Base-by-base conservation (phyloP, 2,888 invertebrate genomes). In the Orgyia antiqua region DNA sequence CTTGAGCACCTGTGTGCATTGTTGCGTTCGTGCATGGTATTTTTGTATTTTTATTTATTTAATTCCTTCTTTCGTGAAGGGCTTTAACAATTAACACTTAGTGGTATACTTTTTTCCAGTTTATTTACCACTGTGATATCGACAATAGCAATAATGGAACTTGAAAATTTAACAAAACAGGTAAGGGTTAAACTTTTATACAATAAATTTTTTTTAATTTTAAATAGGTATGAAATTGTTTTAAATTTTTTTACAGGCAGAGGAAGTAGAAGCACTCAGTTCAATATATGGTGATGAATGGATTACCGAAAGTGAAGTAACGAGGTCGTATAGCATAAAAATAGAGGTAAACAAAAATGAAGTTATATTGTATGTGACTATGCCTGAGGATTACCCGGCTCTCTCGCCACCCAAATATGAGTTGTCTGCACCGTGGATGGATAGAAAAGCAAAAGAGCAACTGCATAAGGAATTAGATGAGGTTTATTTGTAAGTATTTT, bases 281-380 rank as follows among this genome's bases (percentile, higher is more conserved):
- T 89, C 94, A 2, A 94, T 94, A 45, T 94, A 93, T 59, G 90
- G 88, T 2, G 78, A 89, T 11, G 91, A 93, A 45, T 93, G 91
- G 90, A 80, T 78, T 33, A 80, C 80, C 3, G 90, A 92, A 40
- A 87, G 89, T 56, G 88, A 83, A 30, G 73, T 72, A 10, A 75
- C 84, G 18, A 79, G 83, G 40, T 82, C 87, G 0, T 93, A 90
- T 59, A 89, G 88, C 44, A 90, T 93, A n/a, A 78, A 71, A 39
- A 74, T 91, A 25, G 66, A 61, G 18, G 86, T 88, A 24, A 75
- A 71, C 18, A 77, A 79, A 29, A 74, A 78, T 41, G 80, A 87
- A 48, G 88, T 90, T 0, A 82, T 79, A 33, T 63, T 92, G n/a
- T 89, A 88, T 59, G 80, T 93, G 13, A 91, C 89, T 9, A 74